Conservation (phyloP, 2,888 invertebrate species). For the Halocaridina rubra region DNA sequence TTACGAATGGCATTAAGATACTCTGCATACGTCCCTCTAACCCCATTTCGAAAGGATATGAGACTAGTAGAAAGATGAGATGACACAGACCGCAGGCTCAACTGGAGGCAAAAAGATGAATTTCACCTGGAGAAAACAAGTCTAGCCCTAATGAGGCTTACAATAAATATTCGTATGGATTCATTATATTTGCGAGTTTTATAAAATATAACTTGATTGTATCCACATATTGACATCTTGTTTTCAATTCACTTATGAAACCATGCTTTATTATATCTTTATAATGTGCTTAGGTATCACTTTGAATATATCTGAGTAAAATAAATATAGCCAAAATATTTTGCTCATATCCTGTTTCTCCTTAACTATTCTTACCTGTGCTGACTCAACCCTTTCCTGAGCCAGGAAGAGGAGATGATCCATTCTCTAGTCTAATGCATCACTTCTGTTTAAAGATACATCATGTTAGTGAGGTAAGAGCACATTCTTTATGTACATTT, state of each 20-base stretch:
- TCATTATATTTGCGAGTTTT: neutral
- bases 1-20: constrained; percentile 12
- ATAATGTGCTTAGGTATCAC: neutral
- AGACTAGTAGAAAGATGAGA: constrained; percentile 3
- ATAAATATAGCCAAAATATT: neutral
- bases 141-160: neutral
- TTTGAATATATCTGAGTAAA: too few species aligned
- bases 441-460: neutral
- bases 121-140: neutral
- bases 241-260: neutral
- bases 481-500: too few species aligned
- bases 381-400: constrained; percentile 56
- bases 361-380: constrained; percentile 34
- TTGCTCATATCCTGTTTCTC: neutral
- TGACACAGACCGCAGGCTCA: constrained; percentile 28
- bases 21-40: neutral
- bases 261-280: neutral
- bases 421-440: constrained; percentile 24
- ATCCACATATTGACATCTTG: neutral
- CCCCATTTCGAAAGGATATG: constrained; percentile 14
- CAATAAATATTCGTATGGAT: neutral
- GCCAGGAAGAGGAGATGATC: constrained; percentile 61
- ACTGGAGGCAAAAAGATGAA: neutral
- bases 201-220: neutral
- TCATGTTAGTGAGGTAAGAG: too few species aligned